Percentiles rank a stretch among this genome's conserved stretches.
These are phyloP conservation scores for Penaeus chinensis DNA, from an alignment of 1,140 invertebrate genomes.

Conservation along the genomic window DNA sequence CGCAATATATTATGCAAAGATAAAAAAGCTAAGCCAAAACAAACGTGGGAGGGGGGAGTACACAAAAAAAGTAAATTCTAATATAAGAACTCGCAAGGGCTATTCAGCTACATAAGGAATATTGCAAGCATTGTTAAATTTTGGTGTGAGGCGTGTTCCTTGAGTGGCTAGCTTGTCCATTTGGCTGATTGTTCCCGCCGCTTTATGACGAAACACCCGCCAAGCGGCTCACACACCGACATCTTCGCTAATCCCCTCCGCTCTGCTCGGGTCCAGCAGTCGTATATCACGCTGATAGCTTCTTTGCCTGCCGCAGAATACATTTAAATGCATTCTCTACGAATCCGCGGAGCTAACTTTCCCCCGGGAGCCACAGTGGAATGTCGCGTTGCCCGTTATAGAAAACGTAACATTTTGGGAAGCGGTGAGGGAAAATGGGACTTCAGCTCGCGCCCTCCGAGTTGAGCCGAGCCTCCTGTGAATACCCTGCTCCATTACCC, in stretches of 20 bases:
- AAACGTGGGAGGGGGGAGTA: not conserved
- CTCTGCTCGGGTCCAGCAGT: slow-evolving; percentile 1
- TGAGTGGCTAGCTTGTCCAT: slow-evolving; percentile 61
- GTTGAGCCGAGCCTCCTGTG: slow-evolving; percentile 53
- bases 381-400: slow-evolving; percentile 24
- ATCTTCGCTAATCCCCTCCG: slow-evolving; percentile 46
- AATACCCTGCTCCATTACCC: slow-evolving; percentile 60
- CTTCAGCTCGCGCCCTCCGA: slow-evolving; percentile 29
- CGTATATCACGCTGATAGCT: slow-evolving; percentile 27
- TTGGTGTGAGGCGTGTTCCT: slow-evolving; percentile 59
- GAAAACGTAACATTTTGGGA: slow-evolving; percentile 59
- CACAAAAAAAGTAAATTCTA: slow-evolving; percentile 46
- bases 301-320: slow-evolving; percentile 40
- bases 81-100: slow-evolving; percentile 40
- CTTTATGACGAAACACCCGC: slow-evolving; percentile 60
- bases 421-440: slow-evolving; percentile 57
- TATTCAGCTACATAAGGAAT: slow-evolving; percentile 59
- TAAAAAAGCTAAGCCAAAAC: too few species aligned
- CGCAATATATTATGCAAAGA: too few species aligned
- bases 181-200: slow-evolving; percentile 60
- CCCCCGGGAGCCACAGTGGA: slow-evolving; percentile 19
- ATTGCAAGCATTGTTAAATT: slow-evolving; percentile 62
- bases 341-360: slow-evolving; percentile 26
- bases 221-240: slow-evolving; percentile 46
- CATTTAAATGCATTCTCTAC: slow-evolving; percentile 44